Base-by-base conservation (phyloP, 2,113 vertebrate species). In the Egretta garzetta region DNA sequence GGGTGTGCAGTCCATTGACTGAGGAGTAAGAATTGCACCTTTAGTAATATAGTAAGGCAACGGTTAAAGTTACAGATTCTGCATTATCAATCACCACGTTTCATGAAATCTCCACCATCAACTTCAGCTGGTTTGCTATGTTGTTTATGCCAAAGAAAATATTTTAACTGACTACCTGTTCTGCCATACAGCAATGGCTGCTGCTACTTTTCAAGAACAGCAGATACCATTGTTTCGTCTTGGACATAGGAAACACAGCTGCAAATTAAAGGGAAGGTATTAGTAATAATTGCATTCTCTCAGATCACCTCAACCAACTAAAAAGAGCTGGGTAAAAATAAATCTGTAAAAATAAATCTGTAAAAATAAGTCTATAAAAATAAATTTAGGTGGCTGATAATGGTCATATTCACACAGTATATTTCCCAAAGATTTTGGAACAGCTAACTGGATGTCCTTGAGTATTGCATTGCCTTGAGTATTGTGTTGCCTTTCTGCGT, bases 361-460 rank as follows among this genome's bases (percentile, higher is more conserved):
- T n/a, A 32, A 67, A 83, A 87, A 35, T 6, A 33, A 74, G 37
- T 33, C 39, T 26, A 10, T n/a, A 32, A 59, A 83, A 87, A 35
- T 5, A 33, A 74, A 41, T 1, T 22, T 72, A 19, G 2, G 3
- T 76, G 21, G 4, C 5, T 52, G 7, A 14, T 47, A 76, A 68
- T 3, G 23, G 3, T 50, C 59, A n/a, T 2, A 1, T 60, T 66
- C 5, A 41, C 14, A n/a, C 2, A 23, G 4, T n/a, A 4, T 45
- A 47, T 59, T 58, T 71, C 37, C 26, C 28, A 37, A 55, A 62
- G 10, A 62, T 71, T 92, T 75, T 63, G 8, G 33, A 88, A 72
- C 3, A 49, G 23, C 4, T 81, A 14, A 55, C 9, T 76, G 33
- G 11, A 21, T 83, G 35, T 43, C 8, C 39, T 62, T 60, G 8